These are phyloP conservation scores for Hyperoplus lanceolatus DNA, from an alignment of 2,797 vertebrate genomes.

Conservation along the genomic window DNA sequence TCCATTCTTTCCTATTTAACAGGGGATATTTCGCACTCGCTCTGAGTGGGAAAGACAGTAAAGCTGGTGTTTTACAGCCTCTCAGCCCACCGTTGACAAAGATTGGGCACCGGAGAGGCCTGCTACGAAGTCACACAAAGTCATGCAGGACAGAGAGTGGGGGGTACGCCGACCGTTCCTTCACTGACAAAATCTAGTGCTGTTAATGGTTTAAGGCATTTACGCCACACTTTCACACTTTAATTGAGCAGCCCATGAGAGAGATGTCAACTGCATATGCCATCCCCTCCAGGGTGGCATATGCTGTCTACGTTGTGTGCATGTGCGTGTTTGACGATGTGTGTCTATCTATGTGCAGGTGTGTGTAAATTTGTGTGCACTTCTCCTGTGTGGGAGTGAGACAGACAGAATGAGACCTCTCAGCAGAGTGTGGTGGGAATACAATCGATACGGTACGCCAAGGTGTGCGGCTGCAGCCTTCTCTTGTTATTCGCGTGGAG, in stretches of 20 bases:
- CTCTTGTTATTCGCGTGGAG: slow-evolving; percentile 67
- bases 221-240: slow-evolving; percentile 69
- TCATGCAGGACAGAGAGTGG: slow-evolving; percentile 69
- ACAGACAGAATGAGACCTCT: slow-evolving; percentile 83
- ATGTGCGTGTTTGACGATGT: slow-evolving; percentile 32
- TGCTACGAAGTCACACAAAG: slow-evolving; percentile 75
- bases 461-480: slow-evolving; percentile 67
- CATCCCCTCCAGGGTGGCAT: slow-evolving; percentile 58
- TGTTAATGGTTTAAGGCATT: slow-evolving; percentile 70
- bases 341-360: slow-evolving; percentile 18
- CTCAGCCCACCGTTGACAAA: slow-evolving; percentile 65
- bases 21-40: slow-evolving; percentile 72
- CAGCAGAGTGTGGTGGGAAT: slow-evolving; percentile 71
- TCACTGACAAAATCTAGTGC: slow-evolving; percentile 56
- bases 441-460: slow-evolving; percentile 82
- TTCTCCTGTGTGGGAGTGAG: slow-evolving; percentile 71
- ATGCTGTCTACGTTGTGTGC: slow-evolving; percentile 48
- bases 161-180: slow-evolving; percentile 42
- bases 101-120: slow-evolving; percentile 61
- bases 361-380: slow-evolving; percentile 35
- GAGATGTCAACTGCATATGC: slow-evolving; percentile 66
- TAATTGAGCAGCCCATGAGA: slow-evolving; percentile 76
- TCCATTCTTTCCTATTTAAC: slow-evolving; percentile 79
- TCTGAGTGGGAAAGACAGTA: slow-evolving; percentile 74
- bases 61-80: slow-evolving; percentile 78